A percentile compares a stretch with the other conserved stretches of the same genome.
These are phyloP conservation scores for Brachyptera risi DNA, from an alignment of 2,888 invertebrate species.

Conservation along the genomic window DNA sequence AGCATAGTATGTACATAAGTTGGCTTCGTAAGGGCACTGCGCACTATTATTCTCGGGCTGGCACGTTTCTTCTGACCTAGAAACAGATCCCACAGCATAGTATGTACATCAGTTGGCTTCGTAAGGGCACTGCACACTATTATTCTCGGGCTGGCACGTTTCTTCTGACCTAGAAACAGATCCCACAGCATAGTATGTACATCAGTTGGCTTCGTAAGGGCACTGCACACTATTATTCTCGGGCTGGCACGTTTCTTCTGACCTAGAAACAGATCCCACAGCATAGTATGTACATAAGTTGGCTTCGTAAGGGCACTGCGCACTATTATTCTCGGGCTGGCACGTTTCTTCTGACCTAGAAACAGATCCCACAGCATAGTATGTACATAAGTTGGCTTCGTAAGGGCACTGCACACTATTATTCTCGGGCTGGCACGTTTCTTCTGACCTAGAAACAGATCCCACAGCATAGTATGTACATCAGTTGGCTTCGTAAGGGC, in stretches of 20 bases:
- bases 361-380: no score
- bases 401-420: neutral
- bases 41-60: neutral
- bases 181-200: no score
- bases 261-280: neutral
- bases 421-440: neutral
- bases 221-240: neutral
- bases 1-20: no score
- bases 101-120: no score
- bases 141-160: neutral
- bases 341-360: neutral
- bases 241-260: neutral
- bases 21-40: neutral
- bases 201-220: neutral
- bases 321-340: neutral
- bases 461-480: no score
- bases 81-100: no score
- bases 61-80: neutral
- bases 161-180: neutral
- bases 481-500: neutral
- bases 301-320: neutral
- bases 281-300: no score
- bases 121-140: neutral
- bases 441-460: neutral
- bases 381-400: no score